phyloP scores from a whole-genome alignment of 2,797 vertebrate species.

The Adelosebastes latens region DNA sequence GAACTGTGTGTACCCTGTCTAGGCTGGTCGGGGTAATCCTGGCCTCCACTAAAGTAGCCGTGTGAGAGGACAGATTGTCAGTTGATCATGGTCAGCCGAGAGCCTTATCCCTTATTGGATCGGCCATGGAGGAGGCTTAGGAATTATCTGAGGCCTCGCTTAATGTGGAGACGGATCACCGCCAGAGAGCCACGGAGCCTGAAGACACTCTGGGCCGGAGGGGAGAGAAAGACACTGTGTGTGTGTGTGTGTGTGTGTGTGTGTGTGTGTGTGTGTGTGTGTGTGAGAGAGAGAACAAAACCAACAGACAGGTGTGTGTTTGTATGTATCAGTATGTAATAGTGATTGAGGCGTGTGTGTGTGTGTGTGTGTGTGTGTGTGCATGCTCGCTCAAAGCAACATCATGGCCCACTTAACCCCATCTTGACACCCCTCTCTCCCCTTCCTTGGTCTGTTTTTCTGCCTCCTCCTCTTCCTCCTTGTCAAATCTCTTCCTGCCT shows the following conservation, averaged over 20 bases:
- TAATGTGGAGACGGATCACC: constrained; percentile 94
- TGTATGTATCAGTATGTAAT: constrained; percentile 54
- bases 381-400: constrained; percentile 37
- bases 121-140: constrained; percentile 95
- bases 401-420: constrained; percentile 75
- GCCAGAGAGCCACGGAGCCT: constrained; percentile 82
- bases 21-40: constrained; percentile 83
- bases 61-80: constrained; percentile 92
- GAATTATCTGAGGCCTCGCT: constrained; percentile 94
- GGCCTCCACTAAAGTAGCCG: constrained; percentile 87
- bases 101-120: constrained; percentile 96
- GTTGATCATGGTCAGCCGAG: constrained; percentile 89
- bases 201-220: constrained; percentile 64
- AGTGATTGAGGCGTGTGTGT: constrained; percentile 21
- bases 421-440: constrained; percentile 63
- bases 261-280: constrained; percentile 1
- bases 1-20: constrained; percentile 60
- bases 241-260: constrained; percentile 22
- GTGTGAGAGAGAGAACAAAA: not conserved
- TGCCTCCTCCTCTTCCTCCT: not conserved
- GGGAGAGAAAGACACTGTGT: constrained; percentile 38
- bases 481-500: not conserved
- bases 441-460: constrained; percentile 25
- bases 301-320: constrained; percentile 25
- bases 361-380: not conserved